Evolutionary conservation across 2,888 invertebrate genomes (phyloP), one percentile per base, ranked within the genome.

Genomic region (Parnassius smintheus): DNA sequence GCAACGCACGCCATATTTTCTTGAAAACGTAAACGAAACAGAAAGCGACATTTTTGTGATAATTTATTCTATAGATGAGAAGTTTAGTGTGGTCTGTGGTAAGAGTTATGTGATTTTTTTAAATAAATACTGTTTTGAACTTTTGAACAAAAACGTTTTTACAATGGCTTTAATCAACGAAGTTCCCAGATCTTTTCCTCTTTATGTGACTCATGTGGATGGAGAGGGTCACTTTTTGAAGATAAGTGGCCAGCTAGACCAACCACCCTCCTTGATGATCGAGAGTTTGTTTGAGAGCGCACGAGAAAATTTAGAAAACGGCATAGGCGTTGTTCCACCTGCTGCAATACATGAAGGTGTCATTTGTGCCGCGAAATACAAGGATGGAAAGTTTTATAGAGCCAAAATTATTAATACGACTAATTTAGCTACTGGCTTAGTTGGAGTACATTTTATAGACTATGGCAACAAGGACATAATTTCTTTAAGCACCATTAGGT

Each of bases 201-300:
- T 94, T 56, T 92, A 88, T 70, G 93, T 95, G 74, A 95, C 95
- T 66, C 93, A 94, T 85, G 92, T 96, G 67, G 95, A 95, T 75
- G 93, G 93, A 58, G 94, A 94, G 66, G 94, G 94, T 44, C 93
- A 93, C 64, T 94, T 95, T 76, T 83, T 96, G 65, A 95, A 94
- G 86, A 89, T 96, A 76, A 95, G 94, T 90, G 96, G 95, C 42
- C 96, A 96, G 82, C 85, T 92, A 0, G 94, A 95, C 73, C 93
- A 93, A 72, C 86, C 88, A 65, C 81, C 92, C 52, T 92, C 93
- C 1, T 77, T 93, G 60, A 89, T 91, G 76, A 82, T 95, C 55
- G 94, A 95, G 75, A 91, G 91, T 62, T 71, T 91, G 53, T 89
- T 92, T 64, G 77, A 85, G 62, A 67, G 77, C 22, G 83, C 90